A percentile compares a stretch with the other conserved stretches of the same genome.
Conservation (phyloP, 2,113 vertebrate species). For the Camelus bactrianus region DNA sequence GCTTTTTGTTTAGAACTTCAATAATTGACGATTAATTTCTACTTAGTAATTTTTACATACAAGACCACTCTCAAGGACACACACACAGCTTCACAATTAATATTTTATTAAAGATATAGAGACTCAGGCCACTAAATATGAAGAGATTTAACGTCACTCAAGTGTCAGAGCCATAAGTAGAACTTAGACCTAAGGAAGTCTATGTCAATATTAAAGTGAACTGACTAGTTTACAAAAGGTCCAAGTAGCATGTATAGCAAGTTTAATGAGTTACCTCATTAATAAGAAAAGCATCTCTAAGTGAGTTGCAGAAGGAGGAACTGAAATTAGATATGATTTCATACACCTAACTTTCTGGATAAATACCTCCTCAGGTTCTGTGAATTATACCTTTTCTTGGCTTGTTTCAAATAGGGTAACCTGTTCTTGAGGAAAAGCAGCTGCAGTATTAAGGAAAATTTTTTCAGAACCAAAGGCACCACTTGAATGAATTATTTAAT, state of each 20-base stretch:
- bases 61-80: not conserved
- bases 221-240: not conserved
- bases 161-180: not conserved
- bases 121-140: not conserved
- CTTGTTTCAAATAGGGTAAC: not conserved
- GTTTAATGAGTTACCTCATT: not conserved
- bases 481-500: conserved; percentile 52
- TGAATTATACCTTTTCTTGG: not conserved
- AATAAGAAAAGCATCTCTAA: conserved; percentile 18
- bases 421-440: not conserved
- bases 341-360: not conserved
- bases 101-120: not conserved
- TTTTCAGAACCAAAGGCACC: not conserved
- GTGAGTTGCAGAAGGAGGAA: not conserved
- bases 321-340: not conserved
- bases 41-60: not conserved
- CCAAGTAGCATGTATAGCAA: not conserved
- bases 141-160: not conserved
- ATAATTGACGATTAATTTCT: not conserved
- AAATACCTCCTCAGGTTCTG: not conserved
- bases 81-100: not conserved
- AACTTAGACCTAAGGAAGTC: not conserved
- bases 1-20: conserved; percentile 11
- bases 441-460: not conserved
- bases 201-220: not conserved